Evolutionary conservation across 2,797 vertebrate species (phyloP), one percentile per base, ranked within the genome.

Genomic region (Lagodon rhomboides): DNA sequence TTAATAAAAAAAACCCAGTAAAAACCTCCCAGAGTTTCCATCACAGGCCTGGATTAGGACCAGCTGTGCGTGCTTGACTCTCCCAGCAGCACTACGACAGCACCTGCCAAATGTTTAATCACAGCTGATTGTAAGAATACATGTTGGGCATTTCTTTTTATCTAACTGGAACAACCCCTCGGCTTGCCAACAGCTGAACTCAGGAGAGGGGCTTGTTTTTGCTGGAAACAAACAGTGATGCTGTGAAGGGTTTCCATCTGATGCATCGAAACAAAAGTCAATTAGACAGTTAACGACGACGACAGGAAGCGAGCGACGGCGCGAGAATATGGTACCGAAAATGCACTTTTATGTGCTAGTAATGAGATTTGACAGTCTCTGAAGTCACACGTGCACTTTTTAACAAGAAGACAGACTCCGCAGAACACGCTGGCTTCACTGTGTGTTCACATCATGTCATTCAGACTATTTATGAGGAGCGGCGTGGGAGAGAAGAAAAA

Each of bases 41-140:
- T 79, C 75, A 73, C 60, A 71, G 56, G 53, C 23, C 54, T 81
- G 80, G 84, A 80, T 79, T 34, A 77, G 60, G 34, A 59, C 62
- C 79, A 83, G 55, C 77, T 68, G 74, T 64, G 56, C 50, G 50
- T 70, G 68, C 69, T 15, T 3, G 38, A 46, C 59, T 68, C 44
- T 78, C 77, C 71, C 77, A 70, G 70, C 76, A 73, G 76, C 61
- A n/a, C 75, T 54, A 73, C 41, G 10, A 12, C 49, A 77, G 62
- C 79, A 77, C 67, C 73, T 66, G 86, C 81, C 86, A 86, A 85
- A 86, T 79, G 72, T 79, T 79, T 79, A 63, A 85, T 85, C 82
- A 79, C 68, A 81, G 82, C 70, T 83, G 82, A 84, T 65, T 78
- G 78, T 72, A 73, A 73, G 73, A 86, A 74, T 77, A 70, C 65